Conservation (phyloP, 2,888 invertebrate species). For the Saturnia pavonia region DNA sequence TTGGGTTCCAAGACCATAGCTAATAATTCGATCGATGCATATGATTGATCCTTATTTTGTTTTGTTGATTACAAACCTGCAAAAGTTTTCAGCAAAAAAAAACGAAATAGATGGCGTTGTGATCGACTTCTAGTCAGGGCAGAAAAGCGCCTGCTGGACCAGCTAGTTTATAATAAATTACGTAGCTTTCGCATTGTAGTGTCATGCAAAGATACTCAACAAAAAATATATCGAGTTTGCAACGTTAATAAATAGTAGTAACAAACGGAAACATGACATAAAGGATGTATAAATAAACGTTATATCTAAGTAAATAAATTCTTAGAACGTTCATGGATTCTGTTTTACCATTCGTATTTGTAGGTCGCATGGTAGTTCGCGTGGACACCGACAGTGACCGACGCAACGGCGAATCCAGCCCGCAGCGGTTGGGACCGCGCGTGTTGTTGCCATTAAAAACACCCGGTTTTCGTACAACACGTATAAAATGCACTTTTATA, state of each 20-base stretch:
- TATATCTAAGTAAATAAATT: slow-evolving; percentile 23
- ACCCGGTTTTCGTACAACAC: slow-evolving; percentile 49
- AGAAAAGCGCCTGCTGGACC: too few relatives aligned
- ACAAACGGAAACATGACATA: background rate
- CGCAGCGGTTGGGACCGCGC: slow-evolving; percentile 33
- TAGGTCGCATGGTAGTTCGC: slow-evolving; percentile 30
- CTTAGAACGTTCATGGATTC: slow-evolving; percentile 30
- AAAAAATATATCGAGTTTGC: background rate
- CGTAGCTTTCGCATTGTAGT: background rate
- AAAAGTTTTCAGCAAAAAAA: too few relatives aligned
- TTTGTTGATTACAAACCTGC: too few relatives aligned
- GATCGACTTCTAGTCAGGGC: too few relatives aligned
- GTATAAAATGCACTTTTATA: slow-evolving; percentile 59
- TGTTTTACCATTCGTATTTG: slow-evolving; percentile 49
- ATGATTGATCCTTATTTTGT: too few relatives aligned
- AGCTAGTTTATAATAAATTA: background rate
- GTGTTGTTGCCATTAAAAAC: slow-evolving; percentile 54
- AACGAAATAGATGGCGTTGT: too few relatives aligned
- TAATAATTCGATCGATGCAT: too few relatives aligned
- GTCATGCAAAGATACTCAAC: background rate
- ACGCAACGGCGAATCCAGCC: slow-evolving; percentile 26
- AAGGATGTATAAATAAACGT: slow-evolving; percentile 12
- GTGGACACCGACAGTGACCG: slow-evolving; percentile 18
- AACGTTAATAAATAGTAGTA: background rate
- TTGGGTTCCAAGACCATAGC: too few relatives aligned